phyloP scores from a whole-genome alignment of 2,797 vertebrate species.

The Sarcoramphus papa region DNA sequence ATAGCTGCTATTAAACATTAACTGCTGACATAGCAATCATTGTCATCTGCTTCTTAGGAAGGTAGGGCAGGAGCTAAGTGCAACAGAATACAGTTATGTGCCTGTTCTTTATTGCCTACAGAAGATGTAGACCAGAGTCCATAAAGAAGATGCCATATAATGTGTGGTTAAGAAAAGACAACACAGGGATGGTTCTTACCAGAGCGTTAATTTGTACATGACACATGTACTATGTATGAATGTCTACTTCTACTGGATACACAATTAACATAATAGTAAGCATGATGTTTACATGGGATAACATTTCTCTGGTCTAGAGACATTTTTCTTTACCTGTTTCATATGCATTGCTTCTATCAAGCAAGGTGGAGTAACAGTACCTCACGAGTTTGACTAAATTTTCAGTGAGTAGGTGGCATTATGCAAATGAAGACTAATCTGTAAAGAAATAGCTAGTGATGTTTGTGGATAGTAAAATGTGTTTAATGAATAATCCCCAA shows the following conservation, averaged over 20 bases:
- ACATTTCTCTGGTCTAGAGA: background rate
- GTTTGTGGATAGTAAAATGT: background rate
- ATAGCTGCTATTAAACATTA: background rate
- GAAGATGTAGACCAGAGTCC: background rate
- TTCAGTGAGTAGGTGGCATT: background rate
- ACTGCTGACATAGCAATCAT: background rate
- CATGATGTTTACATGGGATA: background rate
- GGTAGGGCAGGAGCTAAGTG: background rate
- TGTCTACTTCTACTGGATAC: background rate
- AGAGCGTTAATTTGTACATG: background rate
- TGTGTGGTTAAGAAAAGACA: background rate
- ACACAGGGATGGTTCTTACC: background rate
- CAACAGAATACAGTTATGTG: background rate
- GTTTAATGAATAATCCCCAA: background rate
- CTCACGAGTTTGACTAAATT: background rate
- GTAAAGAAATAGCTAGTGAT: background rate
- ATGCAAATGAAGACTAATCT: background rate
- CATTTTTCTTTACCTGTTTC: background rate
- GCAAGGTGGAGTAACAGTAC: background rate
- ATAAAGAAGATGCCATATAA: background rate
- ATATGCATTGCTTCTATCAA: background rate
- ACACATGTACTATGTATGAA: background rate
- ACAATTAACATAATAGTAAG: background rate
- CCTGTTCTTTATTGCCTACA: background rate
- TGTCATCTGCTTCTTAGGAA: background rate